phyloP scores from a whole-genome alignment of 2,888 invertebrate species.

The Eremobia ochroleuca region DNA sequence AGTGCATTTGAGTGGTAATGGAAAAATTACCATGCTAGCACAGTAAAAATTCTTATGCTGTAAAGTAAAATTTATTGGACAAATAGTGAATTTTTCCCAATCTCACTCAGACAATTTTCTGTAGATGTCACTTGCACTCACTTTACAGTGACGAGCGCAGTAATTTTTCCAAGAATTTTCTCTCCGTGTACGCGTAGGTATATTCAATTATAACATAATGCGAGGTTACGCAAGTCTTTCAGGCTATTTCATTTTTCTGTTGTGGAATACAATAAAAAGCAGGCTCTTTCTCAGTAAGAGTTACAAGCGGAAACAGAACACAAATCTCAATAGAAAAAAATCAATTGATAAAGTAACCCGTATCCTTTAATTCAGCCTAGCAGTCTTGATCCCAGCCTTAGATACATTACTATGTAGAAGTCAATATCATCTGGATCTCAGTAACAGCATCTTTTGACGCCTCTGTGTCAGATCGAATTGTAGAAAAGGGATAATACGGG shows the following conservation, averaged over 20 bases:
- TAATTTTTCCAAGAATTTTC: too few species aligned
- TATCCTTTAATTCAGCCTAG: slow-evolving; percentile 15
- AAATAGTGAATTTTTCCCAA: too few species aligned
- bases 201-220: background rate
- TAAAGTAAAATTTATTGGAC: too few species aligned
- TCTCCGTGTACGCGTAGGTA: too few species aligned
- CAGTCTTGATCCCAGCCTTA: slow-evolving; percentile 17
- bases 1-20: too few species aligned
- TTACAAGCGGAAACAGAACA: background rate
- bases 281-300: background rate
- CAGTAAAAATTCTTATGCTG: too few species aligned
- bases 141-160: too few species aligned
- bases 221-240: background rate
- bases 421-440: slow-evolving; percentile 44
- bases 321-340: background rate
- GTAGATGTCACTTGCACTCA: too few species aligned
- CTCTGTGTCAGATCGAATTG: slow-evolving; percentile 39
- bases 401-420: slow-evolving; percentile 33
- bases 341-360: background rate
- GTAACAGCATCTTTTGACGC: slow-evolving; percentile 38
- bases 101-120: too few species aligned
- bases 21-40: too few species aligned
- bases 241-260: background rate
- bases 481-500: slow-evolving; percentile 41
- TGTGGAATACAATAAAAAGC: background rate